Percentiles rank a stretch among this genome's conserved stretches.
Conservation (phyloP, 2,888 invertebrate species). For the Oxytorus armatus region DNA sequence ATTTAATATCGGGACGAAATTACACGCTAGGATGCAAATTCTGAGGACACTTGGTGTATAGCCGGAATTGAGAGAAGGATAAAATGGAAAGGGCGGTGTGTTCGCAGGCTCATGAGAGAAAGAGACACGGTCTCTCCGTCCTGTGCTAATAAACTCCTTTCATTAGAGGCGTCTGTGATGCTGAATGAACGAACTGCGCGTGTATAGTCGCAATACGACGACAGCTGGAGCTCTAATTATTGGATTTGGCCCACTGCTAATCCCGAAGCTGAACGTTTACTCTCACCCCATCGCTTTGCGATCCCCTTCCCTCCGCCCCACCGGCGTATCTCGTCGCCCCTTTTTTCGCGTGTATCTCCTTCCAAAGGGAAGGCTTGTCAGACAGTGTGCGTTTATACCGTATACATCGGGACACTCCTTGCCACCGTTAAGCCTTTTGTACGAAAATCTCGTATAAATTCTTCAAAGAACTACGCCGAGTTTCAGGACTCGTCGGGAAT, state of each 20-base stretch:
- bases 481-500: slow-evolving; percentile 43
- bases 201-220: slow-evolving; percentile 77
- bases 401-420: slow-evolving; percentile 32
- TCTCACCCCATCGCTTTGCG: slow-evolving; percentile 57
- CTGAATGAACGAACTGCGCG: slow-evolving; percentile 79
- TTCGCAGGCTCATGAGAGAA: slow-evolving; percentile 21
- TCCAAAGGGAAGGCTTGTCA: slow-evolving; percentile 50
- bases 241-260: slow-evolving; percentile 71
- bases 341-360: slow-evolving; percentile 47
- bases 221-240: slow-evolving; percentile 78
- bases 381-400: slow-evolving; percentile 19
- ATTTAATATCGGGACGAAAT: slow-evolving; percentile 79
- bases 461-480: slow-evolving; percentile 63
- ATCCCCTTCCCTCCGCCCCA: slow-evolving; percentile 18
- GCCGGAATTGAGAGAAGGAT: slow-evolving; percentile 39
- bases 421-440: slow-evolving; percentile 61
- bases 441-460: slow-evolving; percentile 67
- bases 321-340: slow-evolving; percentile 44
- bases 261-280: slow-evolving; percentile 64
- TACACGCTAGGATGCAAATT: slow-evolving; percentile 80
- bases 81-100: slow-evolving; percentile 20
- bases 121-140: slow-evolving; percentile 36
- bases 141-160: slow-evolving; percentile 80
- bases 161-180: slow-evolving; percentile 77
- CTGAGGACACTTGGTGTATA: slow-evolving; percentile 64